These are phyloP conservation scores for Molossus molossus DNA, from an alignment of 2,797 vertebrate species.

Conservation along the genomic window DNA sequence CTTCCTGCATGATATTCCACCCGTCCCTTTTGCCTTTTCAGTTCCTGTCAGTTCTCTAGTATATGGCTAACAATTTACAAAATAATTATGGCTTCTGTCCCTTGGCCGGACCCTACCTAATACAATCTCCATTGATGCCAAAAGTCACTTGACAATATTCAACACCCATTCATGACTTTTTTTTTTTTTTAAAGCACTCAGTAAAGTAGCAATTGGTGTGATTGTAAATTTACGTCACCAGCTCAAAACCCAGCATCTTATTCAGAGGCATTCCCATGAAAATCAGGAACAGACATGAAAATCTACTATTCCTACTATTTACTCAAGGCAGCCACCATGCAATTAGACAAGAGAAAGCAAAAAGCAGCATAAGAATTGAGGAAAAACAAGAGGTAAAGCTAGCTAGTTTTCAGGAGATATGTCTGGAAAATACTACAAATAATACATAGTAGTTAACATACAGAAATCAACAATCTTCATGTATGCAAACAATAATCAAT, in stretches of 20 bases:
- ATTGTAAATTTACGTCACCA: neutral
- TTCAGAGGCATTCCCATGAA: neutral
- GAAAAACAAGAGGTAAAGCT: neutral
- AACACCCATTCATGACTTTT: conserved; percentile 12
- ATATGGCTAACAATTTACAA: neutral
- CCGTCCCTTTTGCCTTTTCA: neutral
- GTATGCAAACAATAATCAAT: neutral
- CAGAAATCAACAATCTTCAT: neutral
- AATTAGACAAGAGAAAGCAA: neutral
- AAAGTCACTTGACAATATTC: conserved; percentile 33
- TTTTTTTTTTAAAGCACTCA: neutral
- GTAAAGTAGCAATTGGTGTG: neutral
- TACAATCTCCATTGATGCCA: neutral
- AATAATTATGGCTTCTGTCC: neutral
- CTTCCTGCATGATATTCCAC: neutral
- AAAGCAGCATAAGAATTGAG: neutral
- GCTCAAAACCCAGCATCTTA: neutral
- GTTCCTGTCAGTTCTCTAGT: neutral
- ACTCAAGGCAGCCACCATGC: neutral
- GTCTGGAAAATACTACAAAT: neutral
- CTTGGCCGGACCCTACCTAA: neutral
- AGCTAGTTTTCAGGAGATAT: neutral
- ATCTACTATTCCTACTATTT: neutral
- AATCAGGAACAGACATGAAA: neutral
- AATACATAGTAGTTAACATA: neutral